Evolutionary conservation across 2,113 vertebrate genomes (phyloP), one percentile per base, ranked within the genome.

Genomic region (Zootoca vivipara): DNA sequence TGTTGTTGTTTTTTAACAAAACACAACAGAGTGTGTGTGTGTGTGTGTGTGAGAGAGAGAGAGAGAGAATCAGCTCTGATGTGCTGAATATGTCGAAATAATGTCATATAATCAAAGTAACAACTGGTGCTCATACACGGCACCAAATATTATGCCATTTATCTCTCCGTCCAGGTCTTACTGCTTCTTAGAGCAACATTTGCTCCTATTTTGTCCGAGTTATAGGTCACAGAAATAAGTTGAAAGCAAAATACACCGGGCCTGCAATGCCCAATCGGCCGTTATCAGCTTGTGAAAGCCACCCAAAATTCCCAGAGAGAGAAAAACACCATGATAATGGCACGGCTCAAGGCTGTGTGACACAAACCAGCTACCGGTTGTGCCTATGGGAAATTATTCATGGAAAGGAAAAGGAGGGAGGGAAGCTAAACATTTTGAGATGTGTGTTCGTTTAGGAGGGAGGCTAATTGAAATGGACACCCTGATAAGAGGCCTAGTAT

Each of bases 251-350:
- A 94, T 65, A 77, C 2, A 38, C n/a, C 22, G 74, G 69, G 46
- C 86, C 89, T 70, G 94, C 91, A 89, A 93, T 81, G 90, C 78
- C 83, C 89, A 95, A 92, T 94, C 93, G 92, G 91, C 94, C 93
- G 81, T 96, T 96, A 96, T 94, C 92, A 96, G 93, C 93, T 96
- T 96, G 93, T 94, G 93, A 97, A 96, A 96, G 80, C 88, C 94
- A 91, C 92, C 87, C 90, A 93, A 96, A 96, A 88, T 91, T 35
- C 26, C 40, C 64, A 67, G 33, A 95, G 58, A 82, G 79, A 83
- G 65, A 46, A 46, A 46, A 87, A 75, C 33, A 79, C 84, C 78
- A 38, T 24, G 90, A 24, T 56, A 80, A 89, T 7, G 7, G 80
- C 5, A 80, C 89, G 0, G 0, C 2, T 95, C 85, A 72, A 87